Evolutionary conservation across 2,113 vertebrate species (phyloP).

Genomic region (Passerina amoena): DNA sequence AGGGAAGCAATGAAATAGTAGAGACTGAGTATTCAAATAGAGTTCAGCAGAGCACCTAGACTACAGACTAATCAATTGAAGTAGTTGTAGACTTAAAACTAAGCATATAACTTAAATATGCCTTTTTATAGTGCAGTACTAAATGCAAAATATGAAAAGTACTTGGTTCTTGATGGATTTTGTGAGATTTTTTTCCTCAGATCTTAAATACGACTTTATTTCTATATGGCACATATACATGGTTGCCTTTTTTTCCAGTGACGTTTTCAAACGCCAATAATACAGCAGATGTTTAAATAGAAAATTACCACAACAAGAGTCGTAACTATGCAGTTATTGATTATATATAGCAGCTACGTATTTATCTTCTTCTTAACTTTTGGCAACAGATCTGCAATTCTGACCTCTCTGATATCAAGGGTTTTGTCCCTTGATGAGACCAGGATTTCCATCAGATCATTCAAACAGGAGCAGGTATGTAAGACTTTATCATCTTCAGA

Average conservation of each 20-base stretch:
- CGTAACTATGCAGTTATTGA: not conserved
- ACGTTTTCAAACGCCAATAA: not conserved
- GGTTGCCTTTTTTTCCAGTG: not conserved
- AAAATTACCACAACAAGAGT: not conserved
- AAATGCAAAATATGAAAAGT: not conserved
- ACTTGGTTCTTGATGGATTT: not conserved
- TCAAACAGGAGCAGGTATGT: not conserved
- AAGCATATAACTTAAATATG: not conserved
- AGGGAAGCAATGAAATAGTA: not conserved
- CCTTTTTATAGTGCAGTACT: not conserved
- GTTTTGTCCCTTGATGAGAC: not conserved
- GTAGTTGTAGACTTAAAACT: not conserved
- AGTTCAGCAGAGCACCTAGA: not conserved
- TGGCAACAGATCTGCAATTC: not conserved
- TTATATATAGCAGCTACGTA: accelerated
- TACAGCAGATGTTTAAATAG: not conserved
- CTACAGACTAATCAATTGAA: not conserved
- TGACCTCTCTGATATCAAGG: not conserved
- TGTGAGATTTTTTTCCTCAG: not conserved
- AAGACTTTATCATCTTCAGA: not conserved
- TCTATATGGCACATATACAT: not conserved
- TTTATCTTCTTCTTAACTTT: not conserved
- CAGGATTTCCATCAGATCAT: not conserved
- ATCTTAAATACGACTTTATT: not conserved
- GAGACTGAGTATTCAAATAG: not conserved